Base-by-base conservation (phyloP, 1,140 invertebrate species). In the Batillaria attramentaria region DNA sequence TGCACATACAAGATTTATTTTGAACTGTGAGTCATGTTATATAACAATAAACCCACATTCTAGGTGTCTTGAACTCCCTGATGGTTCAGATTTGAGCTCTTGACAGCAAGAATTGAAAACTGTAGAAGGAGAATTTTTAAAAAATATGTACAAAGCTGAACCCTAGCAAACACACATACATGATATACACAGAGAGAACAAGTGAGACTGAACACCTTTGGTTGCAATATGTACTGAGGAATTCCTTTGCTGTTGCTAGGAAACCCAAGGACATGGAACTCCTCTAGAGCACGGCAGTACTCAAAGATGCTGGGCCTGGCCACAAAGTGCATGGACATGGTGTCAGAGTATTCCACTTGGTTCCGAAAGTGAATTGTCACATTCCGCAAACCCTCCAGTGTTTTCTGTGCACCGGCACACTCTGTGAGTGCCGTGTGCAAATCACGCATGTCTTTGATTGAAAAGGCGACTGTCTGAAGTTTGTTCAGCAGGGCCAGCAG, bases 261-360 rank as follows among this genome's bases (percentile, higher is more conserved):
- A 33, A 79, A 81, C 16, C 83, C 86, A 20, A 83, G 79, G 3
- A 87, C 83, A 78, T 84, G 82, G 39, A 87, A 84, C 31, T 81
- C 82, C 35, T 86, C 83, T 20, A 87, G 62, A 35, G 83, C 78
- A 50, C 73, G 54, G 72, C 82, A 85, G 73, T 87, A 84, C 60
- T 87, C 83, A 77, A 87, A 82, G 24, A 87, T 73, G 20, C 80
- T 78, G 16, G 80, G 78, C 28, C 76, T 77, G 16, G 80, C 79
- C 62, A 77, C 62, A 46, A 81, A 83, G 54, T 81, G 82, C 80
- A 77, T 81, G 60, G 78, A 72, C 66, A 78, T 81, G 20, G 66
- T 42, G 33, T 79, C 60, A 35, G 80, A 77, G 35, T 78, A 80
- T 46, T 78, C 77, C 33, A 75, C 42, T 46, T 81, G 79, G 50